phyloP scores from a whole-genome alignment of 2,888 invertebrate genomes.

The Meteorus cinctellus region DNA sequence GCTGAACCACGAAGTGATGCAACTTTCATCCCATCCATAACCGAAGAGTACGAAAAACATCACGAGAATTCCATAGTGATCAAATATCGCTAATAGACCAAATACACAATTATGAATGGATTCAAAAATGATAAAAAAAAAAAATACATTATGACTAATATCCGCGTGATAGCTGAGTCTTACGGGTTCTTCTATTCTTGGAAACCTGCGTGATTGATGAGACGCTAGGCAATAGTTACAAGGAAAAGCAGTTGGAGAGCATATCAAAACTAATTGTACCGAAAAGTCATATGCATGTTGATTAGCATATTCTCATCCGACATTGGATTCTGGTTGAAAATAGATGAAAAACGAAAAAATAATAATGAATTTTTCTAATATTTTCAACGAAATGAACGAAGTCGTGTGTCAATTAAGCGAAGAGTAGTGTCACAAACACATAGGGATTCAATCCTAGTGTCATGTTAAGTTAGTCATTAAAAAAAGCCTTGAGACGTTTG shows the following conservation, averaged over 20 bases:
- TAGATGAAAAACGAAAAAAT: not conserved
- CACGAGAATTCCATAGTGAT: not conserved
- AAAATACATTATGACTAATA: not conserved
- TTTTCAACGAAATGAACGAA: not conserved
- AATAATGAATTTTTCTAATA: not conserved
- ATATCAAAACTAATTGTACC: not conserved
- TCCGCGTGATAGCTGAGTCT: not conserved
- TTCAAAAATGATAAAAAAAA: not conserved
- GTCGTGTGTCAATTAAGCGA: not conserved
- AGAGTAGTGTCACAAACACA: not conserved
- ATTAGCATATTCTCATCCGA: no score
- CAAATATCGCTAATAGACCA: not conserved
- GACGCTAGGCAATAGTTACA: conserved; percentile 35
- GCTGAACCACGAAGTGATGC: not conserved
- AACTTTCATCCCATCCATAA: not conserved
- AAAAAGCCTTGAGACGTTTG: conserved; percentile 21
- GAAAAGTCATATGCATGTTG: not conserved
- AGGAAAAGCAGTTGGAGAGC: not conserved
- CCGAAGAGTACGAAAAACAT: not conserved
- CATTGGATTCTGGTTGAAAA: not conserved
- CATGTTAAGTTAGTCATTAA: not conserved
- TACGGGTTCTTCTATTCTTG: conserved; percentile 42
- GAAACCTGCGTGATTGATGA: conserved; percentile 42
- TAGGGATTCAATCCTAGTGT: not conserved
- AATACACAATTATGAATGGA: not conserved